These are phyloP conservation scores for Glossophaga mutica DNA, from an alignment of 2,797 vertebrate genomes.

Conservation along the genomic window DNA sequence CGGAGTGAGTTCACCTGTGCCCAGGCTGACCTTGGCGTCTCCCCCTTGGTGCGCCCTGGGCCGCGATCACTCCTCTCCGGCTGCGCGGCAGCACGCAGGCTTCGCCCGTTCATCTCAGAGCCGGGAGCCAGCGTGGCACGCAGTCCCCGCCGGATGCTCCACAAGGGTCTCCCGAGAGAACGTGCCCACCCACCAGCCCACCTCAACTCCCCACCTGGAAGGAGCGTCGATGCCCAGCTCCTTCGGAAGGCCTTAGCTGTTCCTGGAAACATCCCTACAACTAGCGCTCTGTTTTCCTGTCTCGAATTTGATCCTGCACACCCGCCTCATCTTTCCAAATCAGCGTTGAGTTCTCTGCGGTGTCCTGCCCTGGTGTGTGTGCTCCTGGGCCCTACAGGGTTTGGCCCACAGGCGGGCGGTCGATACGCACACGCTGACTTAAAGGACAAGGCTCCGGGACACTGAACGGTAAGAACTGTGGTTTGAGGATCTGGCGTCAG, in stretches of 20 bases:
- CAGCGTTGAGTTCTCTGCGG: neutral
- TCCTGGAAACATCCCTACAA: neutral
- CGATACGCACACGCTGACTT: constrained; percentile 6
- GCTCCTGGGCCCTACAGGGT: neutral
- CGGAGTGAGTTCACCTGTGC: neutral
- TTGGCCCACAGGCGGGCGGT: neutral
- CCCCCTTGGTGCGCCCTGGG: neutral
- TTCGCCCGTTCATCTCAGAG: neutral
- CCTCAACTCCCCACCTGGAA: neutral
- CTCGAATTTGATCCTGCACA: neutral
- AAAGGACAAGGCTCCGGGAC: constrained; percentile 12
- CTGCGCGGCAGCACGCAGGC: neutral
- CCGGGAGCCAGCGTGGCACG: neutral
- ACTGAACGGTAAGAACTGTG: neutral
- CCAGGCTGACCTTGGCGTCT: neutral
- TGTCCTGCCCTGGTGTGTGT: neutral
- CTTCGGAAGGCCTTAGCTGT: neutral
- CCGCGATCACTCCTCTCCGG: neutral
- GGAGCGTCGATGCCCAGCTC: neutral
- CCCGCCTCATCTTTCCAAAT: neutral
- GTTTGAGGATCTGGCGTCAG: neutral
- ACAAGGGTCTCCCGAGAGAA: neutral
- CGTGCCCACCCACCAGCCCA: neutral
- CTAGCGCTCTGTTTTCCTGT: neutral
- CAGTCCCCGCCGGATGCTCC: neutral